These are phyloP conservation scores for Drosophila multiciliata DNA, from an alignment of 2,888 invertebrate genomes.

Conservation along the genomic window DNA sequence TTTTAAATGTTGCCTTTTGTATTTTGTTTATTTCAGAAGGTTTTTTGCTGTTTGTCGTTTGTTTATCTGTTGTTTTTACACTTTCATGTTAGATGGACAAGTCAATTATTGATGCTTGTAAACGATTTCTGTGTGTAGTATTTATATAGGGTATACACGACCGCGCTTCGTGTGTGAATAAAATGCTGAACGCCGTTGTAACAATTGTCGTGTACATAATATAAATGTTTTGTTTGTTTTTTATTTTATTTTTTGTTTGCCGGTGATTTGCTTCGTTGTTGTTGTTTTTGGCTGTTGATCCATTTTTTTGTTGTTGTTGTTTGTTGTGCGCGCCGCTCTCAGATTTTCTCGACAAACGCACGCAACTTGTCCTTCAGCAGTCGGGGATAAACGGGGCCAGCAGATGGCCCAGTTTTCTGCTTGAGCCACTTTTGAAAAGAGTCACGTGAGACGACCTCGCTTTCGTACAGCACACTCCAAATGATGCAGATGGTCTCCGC, in stretches of 20 bases:
- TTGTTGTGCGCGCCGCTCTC: constrained; percentile 13
- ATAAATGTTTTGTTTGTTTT: constrained; percentile 1
- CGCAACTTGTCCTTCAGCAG: constrained; percentile 50
- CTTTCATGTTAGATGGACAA: not conserved
- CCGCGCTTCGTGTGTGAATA: constrained; percentile 53
- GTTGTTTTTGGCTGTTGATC: constrained; percentile 15
- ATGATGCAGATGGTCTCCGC: constrained; percentile 75
- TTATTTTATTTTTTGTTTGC: constrained; percentile 8
- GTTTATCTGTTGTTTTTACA: constrained; percentile 6
- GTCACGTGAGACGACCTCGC: constrained; percentile 82
- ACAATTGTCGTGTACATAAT: constrained; percentile 38
- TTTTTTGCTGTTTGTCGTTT: constrained; percentile 22
- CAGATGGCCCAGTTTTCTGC: constrained; percentile 46
- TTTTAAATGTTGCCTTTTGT: constrained; percentile 16
- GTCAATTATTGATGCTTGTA: constrained; percentile 3
- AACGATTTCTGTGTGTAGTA: constrained; percentile 17
- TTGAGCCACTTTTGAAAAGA: constrained; percentile 82
- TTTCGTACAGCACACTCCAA: constrained; percentile 78
- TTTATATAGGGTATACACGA: constrained; percentile 45
- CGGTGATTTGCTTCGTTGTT: constrained; percentile 46
- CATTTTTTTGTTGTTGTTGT: not conserved
- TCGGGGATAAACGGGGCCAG: constrained; percentile 37
- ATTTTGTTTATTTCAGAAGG: constrained; percentile 36
- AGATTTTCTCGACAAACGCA: constrained; percentile 59
- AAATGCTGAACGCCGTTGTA: constrained; percentile 28